A percentile compares a stretch with the other conserved stretches of the same genome.
Evolutionary conservation across 2,113 vertebrate species (phyloP).

Genomic region (Misgurnus mizolepis): DNA sequence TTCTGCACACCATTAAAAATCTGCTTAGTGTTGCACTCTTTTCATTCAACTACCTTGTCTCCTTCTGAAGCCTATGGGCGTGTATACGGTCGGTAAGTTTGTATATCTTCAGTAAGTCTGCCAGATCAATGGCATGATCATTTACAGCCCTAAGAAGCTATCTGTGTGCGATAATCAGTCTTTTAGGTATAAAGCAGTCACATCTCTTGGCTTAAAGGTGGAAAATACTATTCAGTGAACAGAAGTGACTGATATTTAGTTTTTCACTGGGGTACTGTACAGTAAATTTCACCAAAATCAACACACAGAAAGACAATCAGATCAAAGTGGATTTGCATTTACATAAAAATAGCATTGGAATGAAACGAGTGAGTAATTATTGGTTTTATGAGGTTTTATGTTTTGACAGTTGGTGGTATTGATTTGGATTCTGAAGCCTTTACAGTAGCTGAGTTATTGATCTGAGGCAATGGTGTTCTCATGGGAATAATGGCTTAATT

Average conservation of each 20-base stretch:
- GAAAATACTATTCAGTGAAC: not conserved
- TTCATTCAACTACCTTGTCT: not conserved
- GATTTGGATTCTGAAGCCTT: conserved; percentile 9
- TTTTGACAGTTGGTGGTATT: not conserved
- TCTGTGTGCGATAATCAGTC: not conserved
- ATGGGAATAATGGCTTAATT: not conserved
- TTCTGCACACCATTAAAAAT: not conserved
- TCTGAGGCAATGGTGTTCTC: not conserved
- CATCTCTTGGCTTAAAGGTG: not conserved
- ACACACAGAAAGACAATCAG: not conserved
- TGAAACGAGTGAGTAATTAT: not conserved
- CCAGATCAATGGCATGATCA: not conserved
- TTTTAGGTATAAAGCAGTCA: not conserved
- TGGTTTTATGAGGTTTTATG: not conserved
- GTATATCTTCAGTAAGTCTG: not conserved
- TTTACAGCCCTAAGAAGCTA: not conserved
- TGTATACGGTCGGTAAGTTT: not conserved
- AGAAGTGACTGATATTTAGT: not conserved
- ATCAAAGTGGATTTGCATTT: not conserved
- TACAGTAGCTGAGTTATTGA: conserved; percentile 17
- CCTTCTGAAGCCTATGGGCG: not conserved
- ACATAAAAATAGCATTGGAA: not conserved
- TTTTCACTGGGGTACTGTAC: too few species aligned
- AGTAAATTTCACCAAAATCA: not conserved
- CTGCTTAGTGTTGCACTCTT: not conserved